Percentiles rank a stretch among this genome's conserved stretches.
phyloP scores from a whole-genome alignment of 2,113 vertebrate species.

The Perccottus glenii region DNA sequence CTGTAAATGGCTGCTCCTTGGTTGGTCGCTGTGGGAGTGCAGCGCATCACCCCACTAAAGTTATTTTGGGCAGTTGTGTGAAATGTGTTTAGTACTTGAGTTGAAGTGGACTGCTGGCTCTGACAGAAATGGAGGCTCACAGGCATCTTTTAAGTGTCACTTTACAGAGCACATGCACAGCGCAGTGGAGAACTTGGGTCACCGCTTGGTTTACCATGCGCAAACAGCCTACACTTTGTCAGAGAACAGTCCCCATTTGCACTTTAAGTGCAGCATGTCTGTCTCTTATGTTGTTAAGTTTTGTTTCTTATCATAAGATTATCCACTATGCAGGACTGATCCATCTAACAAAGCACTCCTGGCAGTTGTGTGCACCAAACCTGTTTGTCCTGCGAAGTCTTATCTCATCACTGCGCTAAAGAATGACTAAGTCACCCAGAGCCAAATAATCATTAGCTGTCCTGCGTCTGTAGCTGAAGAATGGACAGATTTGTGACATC shows the following conservation, averaged over 20 bases:
- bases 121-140: constrained; percentile 64
- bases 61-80: constrained; percentile 64
- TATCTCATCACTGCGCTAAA: constrained; percentile 39
- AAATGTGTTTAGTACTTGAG: constrained; percentile 70
- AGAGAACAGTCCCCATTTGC: constrained; percentile 14
- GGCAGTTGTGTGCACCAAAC: constrained; percentile 37
- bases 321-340: constrained; percentile 4
- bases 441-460: constrained; percentile 73
- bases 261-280: constrained; percentile 1
- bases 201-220: constrained; percentile 29
- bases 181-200: constrained; percentile 18
- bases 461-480: constrained; percentile 59
- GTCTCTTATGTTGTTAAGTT: neutral
- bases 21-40: constrained; percentile 20
- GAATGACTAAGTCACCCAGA: constrained; percentile 56
- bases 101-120: constrained; percentile 65
- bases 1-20: constrained; percentile 30
- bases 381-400: constrained; percentile 55
- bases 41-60: constrained; percentile 27
- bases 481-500: constrained; percentile 71
- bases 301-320: neutral
- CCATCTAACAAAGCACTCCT: constrained; percentile 6
- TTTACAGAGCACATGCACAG: constrained; percentile 62
- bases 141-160: constrained; percentile 63
- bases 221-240: constrained; percentile 40